Evolutionary conservation across 1,140 invertebrate species (phyloP).

Genomic region (Ptiloglossa arizonensis): DNA sequence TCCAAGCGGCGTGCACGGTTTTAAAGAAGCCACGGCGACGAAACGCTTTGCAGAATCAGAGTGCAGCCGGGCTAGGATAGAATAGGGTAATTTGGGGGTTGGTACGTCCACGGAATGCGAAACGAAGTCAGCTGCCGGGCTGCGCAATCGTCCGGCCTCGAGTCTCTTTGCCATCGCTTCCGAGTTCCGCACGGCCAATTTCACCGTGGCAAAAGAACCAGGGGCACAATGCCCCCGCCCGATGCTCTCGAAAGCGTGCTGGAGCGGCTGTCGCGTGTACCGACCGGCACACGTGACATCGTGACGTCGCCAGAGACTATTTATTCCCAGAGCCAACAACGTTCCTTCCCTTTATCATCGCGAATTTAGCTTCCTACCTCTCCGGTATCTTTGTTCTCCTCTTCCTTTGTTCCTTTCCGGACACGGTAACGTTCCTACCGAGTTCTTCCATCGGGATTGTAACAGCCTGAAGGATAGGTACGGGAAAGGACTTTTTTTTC

Average conservation of each 20-base stretch:
- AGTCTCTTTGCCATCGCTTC: constrained; percentile 54
- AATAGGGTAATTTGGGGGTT: constrained; percentile 71
- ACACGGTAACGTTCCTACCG: too few relatives aligned
- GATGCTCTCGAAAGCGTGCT: constrained; percentile 28
- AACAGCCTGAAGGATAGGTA: too few relatives aligned
- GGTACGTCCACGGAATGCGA: constrained; percentile 62
- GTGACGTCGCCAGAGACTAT: not conserved
- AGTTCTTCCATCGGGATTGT: too few relatives aligned
- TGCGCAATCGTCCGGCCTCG: constrained; percentile 11
- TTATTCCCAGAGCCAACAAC: not conserved
- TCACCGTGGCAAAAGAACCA: constrained; percentile 57
- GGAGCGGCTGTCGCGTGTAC: not conserved
- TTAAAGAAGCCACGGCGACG: constrained; percentile 24
- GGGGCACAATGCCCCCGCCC: constrained; percentile 42
- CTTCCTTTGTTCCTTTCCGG: too few relatives aligned
- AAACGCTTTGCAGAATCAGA: constrained; percentile 59
- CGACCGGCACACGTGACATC: constrained; percentile 23
- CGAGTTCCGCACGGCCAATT: constrained; percentile 62
- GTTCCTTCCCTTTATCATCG: not conserved
- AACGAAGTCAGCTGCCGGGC: constrained; percentile 46
- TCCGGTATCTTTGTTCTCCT: not conserved
- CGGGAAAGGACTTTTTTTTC: too few relatives aligned
- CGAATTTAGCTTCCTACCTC: not conserved
- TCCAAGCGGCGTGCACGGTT: constrained; percentile 9
- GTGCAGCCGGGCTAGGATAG: constrained; percentile 54